phyloP scores from a whole-genome alignment of 2,888 invertebrate genomes.

The Salticus scenicus region DNA sequence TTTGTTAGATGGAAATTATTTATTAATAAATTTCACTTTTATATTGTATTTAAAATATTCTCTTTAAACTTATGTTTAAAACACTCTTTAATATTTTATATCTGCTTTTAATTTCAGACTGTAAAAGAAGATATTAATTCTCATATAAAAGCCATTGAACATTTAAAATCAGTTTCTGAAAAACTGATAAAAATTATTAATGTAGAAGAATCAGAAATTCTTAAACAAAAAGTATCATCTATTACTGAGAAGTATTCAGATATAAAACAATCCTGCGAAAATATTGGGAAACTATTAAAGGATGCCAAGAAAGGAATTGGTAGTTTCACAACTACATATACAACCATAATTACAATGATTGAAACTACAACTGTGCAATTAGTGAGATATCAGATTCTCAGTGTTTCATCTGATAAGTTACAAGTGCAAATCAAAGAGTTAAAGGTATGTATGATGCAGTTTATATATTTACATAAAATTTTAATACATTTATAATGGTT shows the following conservation, averaged over 20 bases:
- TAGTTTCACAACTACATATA: constrained; percentile 91
- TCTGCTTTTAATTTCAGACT: constrained; percentile 20
- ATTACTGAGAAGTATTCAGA: constrained; percentile 87
- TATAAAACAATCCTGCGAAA: constrained; percentile 88
- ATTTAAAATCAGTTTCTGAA: constrained; percentile 91
- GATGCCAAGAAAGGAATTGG: constrained; percentile 80
- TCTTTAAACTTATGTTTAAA: too few relatives aligned
- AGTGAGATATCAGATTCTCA: constrained; percentile 86
- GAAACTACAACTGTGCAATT: constrained; percentile 90
- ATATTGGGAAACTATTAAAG: constrained; percentile 86
- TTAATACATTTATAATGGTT: too few relatives aligned
- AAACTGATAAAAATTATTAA: constrained; percentile 91
- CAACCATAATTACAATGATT: constrained; percentile 94
- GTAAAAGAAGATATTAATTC: constrained; percentile 37
- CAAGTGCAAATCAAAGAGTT: constrained; percentile 82
- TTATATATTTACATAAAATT: too few relatives aligned
- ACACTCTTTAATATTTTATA: too few relatives aligned
- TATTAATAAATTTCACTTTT: too few relatives aligned
- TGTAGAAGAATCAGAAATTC: constrained; percentile 88
- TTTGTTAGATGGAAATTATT: too few relatives aligned
- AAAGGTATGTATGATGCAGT: constrained; percentile 31
- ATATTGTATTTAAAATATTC: too few relatives aligned
- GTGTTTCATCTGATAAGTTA: constrained; percentile 92
- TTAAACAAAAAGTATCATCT: constrained; percentile 89
- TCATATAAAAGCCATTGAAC: constrained; percentile 90